phyloP scores from a whole-genome alignment of 1,140 invertebrate genomes.

The Atopsyche davidsoni region DNA sequence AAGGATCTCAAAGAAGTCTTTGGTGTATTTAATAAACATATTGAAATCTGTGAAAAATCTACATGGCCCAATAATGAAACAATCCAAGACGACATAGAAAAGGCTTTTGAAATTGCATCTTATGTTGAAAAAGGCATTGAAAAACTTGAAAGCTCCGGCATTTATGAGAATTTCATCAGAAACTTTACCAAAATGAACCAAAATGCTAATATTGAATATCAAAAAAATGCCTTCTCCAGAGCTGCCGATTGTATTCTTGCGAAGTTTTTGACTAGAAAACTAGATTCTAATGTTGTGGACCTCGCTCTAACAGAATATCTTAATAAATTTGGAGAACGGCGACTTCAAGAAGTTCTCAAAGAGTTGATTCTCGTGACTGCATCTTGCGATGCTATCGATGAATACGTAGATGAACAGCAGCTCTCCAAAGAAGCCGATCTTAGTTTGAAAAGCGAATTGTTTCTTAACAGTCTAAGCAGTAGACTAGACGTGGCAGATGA shows the following conservation, averaged over 20 bases:
- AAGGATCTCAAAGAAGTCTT: slow-evolving; percentile 35
- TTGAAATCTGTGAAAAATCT: slow-evolving; percentile 40
- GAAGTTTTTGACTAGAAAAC: slow-evolving; percentile 33
- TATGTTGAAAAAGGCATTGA: slow-evolving; percentile 45
- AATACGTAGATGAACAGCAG: slow-evolving; percentile 5
- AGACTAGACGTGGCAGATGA: slow-evolving; percentile 19
- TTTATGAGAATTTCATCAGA: slow-evolving; percentile 11
- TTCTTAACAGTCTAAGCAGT: slow-evolving; percentile 34
- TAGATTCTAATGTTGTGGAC: slow-evolving; percentile 32
- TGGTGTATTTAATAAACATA: slow-evolving; percentile 43
- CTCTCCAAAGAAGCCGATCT: slow-evolving; percentile 29
- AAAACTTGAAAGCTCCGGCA: slow-evolving; percentile 34
- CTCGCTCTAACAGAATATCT: slow-evolving; percentile 34
- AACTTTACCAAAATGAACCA: slow-evolving; percentile 7
- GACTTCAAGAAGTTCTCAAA: slow-evolving; percentile 40
- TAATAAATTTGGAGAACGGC: slow-evolving; percentile 32
- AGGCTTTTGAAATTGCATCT: slow-evolving; percentile 42
- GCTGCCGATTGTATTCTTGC: slow-evolving; percentile 36
- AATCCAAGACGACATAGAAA: slow-evolving; percentile 40
- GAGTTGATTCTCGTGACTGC: slow-evolving; percentile 42
- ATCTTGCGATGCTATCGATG: slow-evolving; percentile 36
- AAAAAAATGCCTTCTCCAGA: slow-evolving; percentile 32
- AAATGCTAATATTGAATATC: slow-evolving; percentile 22
- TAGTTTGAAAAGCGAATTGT: slow-evolving; percentile 36
- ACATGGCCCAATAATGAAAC: slow-evolving; percentile 42